phyloP scores from a whole-genome alignment of 2,888 invertebrate species.

The Busseola fusca region DNA sequence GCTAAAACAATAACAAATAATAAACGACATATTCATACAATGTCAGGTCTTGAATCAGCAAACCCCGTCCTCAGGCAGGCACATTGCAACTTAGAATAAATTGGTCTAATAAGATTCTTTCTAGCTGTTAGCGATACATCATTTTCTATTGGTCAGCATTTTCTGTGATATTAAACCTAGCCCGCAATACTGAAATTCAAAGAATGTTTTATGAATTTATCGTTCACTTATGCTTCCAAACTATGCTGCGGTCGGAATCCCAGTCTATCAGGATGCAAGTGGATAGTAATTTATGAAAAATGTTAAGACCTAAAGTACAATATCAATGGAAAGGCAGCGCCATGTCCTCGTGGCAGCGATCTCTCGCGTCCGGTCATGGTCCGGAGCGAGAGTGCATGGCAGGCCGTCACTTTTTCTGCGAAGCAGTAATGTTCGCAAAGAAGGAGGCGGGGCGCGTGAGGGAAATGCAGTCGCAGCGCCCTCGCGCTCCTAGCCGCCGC shows the following conservation, averaged over 20 bases:
- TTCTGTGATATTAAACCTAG: slow-evolving; percentile 18
- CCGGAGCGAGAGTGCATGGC: too few relatives aligned
- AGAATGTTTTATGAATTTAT: slow-evolving; percentile 2
- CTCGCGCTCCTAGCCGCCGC: too few relatives aligned
- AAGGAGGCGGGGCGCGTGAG: too few relatives aligned
- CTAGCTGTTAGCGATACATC: background rate
- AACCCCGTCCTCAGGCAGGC: background rate
- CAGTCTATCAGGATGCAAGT: background rate
- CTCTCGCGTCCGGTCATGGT: too few relatives aligned
- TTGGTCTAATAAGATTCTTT: slow-evolving; percentile 8
- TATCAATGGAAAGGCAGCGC: too few relatives aligned
- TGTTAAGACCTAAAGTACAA: too few relatives aligned
- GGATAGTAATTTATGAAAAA: background rate
- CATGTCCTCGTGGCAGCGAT: too few relatives aligned
- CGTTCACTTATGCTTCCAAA: background rate
- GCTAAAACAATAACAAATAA: background rate
- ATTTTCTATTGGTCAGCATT: slow-evolving; percentile 20
- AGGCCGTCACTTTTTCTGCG: too few relatives aligned
- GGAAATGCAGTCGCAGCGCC: too few relatives aligned
- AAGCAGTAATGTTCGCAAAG: too few relatives aligned
- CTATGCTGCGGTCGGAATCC: too few relatives aligned
- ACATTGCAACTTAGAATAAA: slow-evolving; percentile 12
- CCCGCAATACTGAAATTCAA: slow-evolving; percentile 20
- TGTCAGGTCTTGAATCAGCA: background rate
- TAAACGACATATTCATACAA: background rate